These are phyloP conservation scores for Ecliptopera silaceata DNA, from an alignment of 2,888 invertebrate species.

Conservation along the genomic window DNA sequence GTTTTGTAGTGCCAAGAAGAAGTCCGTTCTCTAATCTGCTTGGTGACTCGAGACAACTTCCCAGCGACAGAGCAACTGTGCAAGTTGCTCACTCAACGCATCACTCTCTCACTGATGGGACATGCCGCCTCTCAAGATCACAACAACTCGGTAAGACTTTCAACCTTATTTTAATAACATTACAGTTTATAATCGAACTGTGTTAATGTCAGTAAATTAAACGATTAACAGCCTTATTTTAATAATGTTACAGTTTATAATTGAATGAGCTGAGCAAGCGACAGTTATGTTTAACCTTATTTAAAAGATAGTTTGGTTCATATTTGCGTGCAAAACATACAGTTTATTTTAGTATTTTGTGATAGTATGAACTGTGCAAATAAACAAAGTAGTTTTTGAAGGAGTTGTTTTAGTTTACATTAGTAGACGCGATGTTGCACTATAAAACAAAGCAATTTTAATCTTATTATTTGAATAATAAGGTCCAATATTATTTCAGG, in stretches of 20 bases:
- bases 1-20: constrained; percentile 89
- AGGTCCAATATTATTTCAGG: constrained; percentile 59
- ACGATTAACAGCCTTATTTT: not conserved
- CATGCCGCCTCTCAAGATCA: constrained; percentile 86
- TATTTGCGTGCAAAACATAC: too few relatives aligned
- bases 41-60: constrained; percentile 93
- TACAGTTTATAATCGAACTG: not conserved
- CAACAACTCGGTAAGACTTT: constrained; percentile 70
- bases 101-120: constrained; percentile 90
- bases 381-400: too few relatives aligned
- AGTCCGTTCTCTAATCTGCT: constrained; percentile 93
- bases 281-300: not conserved
- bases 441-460: not conserved
- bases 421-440: too few relatives aligned
- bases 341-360: too few relatives aligned
- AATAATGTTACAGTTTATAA: too few relatives aligned
- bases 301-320: not conserved
- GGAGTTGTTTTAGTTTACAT: too few relatives aligned
- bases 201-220: too few relatives aligned
- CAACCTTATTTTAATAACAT: not conserved
- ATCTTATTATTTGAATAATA: not conserved
- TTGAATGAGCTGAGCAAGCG: too few relatives aligned
- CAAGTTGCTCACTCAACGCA: constrained; percentile 90
- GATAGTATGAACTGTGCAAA: too few relatives aligned
- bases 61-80: constrained; percentile 93